Evolutionary conservation across 53 echinoderm and acorn worm genomes (phyloP).

Genomic region (Mesocentrotus franciscanus): DNA sequence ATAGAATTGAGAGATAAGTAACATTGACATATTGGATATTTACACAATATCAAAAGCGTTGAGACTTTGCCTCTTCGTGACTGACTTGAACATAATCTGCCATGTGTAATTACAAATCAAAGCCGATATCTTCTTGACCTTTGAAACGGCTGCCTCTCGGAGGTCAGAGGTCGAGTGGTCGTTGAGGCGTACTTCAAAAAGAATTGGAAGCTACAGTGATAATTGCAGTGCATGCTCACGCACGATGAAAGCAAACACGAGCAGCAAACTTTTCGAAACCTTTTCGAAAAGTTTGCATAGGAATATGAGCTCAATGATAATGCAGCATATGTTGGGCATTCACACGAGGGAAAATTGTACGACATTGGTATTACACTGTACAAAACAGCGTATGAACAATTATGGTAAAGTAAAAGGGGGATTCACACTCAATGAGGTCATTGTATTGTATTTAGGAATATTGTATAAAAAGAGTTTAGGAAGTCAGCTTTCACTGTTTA

Average conservation of each 20-base stretch:
- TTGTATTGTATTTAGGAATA: no score
- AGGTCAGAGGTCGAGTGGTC: slow-evolving; percentile 28
- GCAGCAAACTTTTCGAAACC: not conserved
- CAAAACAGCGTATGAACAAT: no score
- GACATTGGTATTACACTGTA: not conserved
- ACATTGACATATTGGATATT: not conserved
- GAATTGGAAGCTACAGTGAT: not conserved
- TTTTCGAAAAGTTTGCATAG: not conserved
- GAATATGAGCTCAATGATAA: not conserved
- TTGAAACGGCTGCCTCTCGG: slow-evolving; percentile 12
- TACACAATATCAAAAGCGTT: not conserved
- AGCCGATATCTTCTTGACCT: not conserved
- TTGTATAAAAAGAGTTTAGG: no score
- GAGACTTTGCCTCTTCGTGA: not conserved
- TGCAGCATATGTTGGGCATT: not conserved
- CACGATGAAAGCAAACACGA: not conserved
- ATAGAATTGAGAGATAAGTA: not conserved
- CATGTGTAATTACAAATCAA: slow-evolving; percentile 21
- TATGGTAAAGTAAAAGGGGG: no score
- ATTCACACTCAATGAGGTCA: no score
- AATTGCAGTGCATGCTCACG: not conserved
- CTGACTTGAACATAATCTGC: not conserved
- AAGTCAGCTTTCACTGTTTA: no score
- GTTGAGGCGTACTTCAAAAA: not conserved
- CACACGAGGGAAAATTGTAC: not conserved